Conservation (phyloP, 2,888 invertebrate genomes). For the Cheiracanthium punctorium region DNA sequence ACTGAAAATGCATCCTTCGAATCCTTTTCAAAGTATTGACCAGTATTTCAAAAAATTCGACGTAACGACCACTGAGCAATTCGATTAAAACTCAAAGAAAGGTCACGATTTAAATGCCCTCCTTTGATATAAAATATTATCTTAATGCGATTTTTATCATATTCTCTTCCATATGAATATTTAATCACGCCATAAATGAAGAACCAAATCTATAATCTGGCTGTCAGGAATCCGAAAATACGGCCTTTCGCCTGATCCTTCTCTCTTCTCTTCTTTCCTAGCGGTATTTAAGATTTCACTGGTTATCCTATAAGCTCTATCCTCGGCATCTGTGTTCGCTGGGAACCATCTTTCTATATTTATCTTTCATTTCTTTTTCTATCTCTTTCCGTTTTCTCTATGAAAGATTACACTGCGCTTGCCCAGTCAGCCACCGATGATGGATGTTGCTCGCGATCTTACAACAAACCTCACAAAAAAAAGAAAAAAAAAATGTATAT, state of each 20-base stretch:
- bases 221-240: conserved; percentile 12
- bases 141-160: conserved; percentile 41
- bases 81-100: not conserved
- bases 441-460: conserved; percentile 56
- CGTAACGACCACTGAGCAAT: no score
- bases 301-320: conserved; percentile 69
- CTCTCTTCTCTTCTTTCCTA: conserved; percentile 15
- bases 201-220: conserved; percentile 5
- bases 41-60: no score
- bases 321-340: conserved; percentile 66
- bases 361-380: conserved; percentile 48
- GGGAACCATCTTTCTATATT: conserved; percentile 69
- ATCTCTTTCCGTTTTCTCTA: conserved; percentile 55
- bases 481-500: no score
- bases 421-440: conserved; percentile 58
- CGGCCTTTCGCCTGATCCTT: conserved; percentile 8
- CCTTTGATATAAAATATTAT: conserved; percentile 33
- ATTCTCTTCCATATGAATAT: not conserved
- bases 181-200: conserved; percentile 2
- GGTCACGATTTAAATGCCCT: conserved; percentile 18
- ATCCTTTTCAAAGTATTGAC: no score
- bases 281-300: conserved; percentile 68
- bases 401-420: conserved; percentile 69
- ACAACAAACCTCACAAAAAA: conserved; percentile 67
- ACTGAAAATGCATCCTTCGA: no score